phyloP scores from a whole-genome alignment of 2,797 vertebrate species.

The Poeciliopsis turneri region DNA sequence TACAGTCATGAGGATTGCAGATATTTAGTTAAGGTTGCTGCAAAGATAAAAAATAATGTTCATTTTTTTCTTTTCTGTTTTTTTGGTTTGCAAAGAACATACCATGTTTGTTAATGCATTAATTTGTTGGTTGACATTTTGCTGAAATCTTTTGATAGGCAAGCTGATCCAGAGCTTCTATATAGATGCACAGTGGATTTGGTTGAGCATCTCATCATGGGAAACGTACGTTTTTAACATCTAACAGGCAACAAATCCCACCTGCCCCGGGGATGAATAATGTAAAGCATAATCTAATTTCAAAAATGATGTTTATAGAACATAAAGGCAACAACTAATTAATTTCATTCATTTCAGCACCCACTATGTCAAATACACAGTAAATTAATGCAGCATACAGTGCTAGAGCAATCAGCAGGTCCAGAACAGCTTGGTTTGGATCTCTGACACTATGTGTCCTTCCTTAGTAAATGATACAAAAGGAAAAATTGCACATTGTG shows the following conservation, averaged over 20 bases:
- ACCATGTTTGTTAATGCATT: conserved; percentile 12
- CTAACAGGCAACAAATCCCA: not conserved
- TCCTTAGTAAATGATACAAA: conserved; percentile 38
- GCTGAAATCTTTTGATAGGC: not conserved
- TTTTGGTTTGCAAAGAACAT: conserved; percentile 29
- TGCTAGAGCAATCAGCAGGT: not conserved
- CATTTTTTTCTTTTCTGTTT: not conserved
- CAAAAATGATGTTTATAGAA: not conserved
- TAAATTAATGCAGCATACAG: not conserved
- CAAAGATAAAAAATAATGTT: conserved; percentile 22
- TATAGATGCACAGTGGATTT: not conserved
- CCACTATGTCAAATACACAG: not conserved
- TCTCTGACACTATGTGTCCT: conserved; percentile 30
- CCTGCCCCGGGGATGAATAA: not conserved
- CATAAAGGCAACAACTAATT: not conserved
- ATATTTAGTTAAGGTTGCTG: conserved; percentile 7
- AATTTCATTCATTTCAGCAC: not conserved
- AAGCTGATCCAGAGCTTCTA: not conserved
- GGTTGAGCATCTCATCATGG: not conserved
- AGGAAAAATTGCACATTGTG: conserved; percentile 72
- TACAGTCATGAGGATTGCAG: conserved; percentile 18
- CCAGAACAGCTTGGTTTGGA: conserved; percentile 18
- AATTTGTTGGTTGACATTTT: not conserved
- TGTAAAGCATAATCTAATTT: not conserved
- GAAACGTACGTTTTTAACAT: not conserved